Percentiles rank a stretch among this genome's conserved stretches.
Evolutionary conservation across 2,113 vertebrate species (phyloP).

Genomic region (Planiliza haematocheilus): DNA sequence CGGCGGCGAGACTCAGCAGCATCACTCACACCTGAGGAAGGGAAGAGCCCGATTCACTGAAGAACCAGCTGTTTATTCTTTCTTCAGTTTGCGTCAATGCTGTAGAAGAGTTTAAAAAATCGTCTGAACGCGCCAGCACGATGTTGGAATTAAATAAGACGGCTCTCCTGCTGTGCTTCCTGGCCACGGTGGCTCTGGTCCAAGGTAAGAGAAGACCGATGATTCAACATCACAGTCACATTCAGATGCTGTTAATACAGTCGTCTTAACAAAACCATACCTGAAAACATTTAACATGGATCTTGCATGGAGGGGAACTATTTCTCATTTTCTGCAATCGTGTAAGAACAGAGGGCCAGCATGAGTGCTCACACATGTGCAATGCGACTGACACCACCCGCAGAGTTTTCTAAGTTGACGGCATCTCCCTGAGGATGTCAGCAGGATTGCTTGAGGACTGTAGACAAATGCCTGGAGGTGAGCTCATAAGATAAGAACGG

Average conservation of each 20-base stretch:
- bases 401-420: constrained; percentile 30
- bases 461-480: constrained; percentile 44
- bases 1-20: constrained; percentile 47
- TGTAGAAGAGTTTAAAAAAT: constrained; percentile 30
- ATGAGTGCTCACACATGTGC: constrained; percentile 28
- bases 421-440: constrained; percentile 42
- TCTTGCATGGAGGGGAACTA: not conserved
- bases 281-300: not conserved
- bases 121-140: constrained; percentile 43
- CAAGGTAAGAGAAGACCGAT: constrained; percentile 79
- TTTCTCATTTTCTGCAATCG: constrained; percentile 15
- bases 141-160: constrained; percentile 80
- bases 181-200: constrained; percentile 69
- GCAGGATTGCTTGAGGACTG: constrained; percentile 2
- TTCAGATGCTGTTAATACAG: not conserved
- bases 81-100: not conserved
- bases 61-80: constrained; percentile 1
- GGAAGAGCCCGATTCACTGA: constrained; percentile 4
- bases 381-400: constrained; percentile 15
- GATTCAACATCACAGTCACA: constrained; percentile 2
- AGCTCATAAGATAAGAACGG: constrained; percentile 54
- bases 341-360: constrained; percentile 5
- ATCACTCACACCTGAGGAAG: constrained; percentile 68
- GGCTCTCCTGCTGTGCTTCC: constrained; percentile 70
- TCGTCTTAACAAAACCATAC: not conserved